Conservation (phyloP, 1,140 invertebrate species). For the Drosophila pandora region DNA sequence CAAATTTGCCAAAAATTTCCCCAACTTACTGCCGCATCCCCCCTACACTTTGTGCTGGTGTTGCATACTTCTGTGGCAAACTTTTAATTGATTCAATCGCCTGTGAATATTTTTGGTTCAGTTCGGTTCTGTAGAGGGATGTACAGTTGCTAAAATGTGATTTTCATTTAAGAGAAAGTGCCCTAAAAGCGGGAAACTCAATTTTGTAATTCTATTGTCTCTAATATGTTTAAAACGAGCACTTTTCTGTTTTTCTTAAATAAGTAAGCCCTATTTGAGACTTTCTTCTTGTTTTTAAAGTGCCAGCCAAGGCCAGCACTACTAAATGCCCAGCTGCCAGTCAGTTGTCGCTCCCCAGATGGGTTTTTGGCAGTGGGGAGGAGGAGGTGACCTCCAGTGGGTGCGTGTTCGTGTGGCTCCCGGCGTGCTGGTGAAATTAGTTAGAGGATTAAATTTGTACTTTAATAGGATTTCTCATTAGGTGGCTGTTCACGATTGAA, state of each 20-base stretch:
- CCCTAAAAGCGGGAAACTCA: background rate
- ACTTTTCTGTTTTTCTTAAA: background rate
- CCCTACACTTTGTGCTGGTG: conserved; percentile 22
- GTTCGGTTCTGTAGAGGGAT: background rate
- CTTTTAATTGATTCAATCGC: conserved; percentile 78
- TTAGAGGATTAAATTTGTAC: conserved; percentile 67
- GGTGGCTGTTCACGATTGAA: conserved; percentile 46
- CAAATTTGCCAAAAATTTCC: conserved; percentile 27
- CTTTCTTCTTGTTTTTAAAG: background rate
- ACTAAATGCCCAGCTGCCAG: conserved; percentile 38
- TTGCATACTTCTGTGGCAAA: conserved; percentile 46
- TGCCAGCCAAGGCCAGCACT: conserved; percentile 18
- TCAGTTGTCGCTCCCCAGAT: conserved; percentile 9
- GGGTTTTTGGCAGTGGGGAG: background rate
- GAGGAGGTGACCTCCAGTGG: background rate
- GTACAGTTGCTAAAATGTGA: conserved; percentile 2
- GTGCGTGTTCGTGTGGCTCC: conserved; percentile 24
- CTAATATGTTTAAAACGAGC: background rate
- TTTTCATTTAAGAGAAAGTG: background rate
- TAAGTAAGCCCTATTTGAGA: background rate
- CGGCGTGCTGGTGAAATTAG: conserved; percentile 63
- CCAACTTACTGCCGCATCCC: background rate
- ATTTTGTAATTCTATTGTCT: background rate
- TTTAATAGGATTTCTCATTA: conserved; percentile 69
- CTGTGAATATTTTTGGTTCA: conserved; percentile 53